Conservation (phyloP, 2,888 invertebrate genomes). For the Athripsodes cinereus region DNA sequence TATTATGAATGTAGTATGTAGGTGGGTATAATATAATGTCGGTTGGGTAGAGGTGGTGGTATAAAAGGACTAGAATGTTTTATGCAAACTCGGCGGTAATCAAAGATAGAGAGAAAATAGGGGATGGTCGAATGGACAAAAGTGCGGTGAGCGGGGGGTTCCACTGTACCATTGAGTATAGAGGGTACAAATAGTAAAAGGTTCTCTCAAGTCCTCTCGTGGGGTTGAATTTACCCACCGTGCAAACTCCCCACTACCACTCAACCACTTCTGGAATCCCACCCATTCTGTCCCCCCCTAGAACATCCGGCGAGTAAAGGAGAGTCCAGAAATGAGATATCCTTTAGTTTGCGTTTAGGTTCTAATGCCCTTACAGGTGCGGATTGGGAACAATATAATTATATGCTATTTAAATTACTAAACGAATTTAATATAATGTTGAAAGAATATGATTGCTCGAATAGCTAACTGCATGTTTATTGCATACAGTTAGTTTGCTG, state of each 20-base stretch:
- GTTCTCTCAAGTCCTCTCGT: constrained; percentile 4
- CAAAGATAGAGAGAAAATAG: constrained; percentile 20
- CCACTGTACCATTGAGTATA: background rate
- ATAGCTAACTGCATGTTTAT: background rate
- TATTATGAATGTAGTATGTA: background rate
- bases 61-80: constrained; percentile 11
- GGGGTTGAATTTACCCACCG: constrained; percentile 2
- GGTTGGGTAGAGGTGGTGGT: background rate
- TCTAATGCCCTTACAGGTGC: constrained; percentile 11
- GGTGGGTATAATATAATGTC: background rate
- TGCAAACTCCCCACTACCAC: background rate
- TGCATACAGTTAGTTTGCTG: too few species aligned
- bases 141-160: constrained; percentile 7
- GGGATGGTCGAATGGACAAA: constrained; percentile 15
- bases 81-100: constrained; percentile 20
- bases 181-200: background rate
- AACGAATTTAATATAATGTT: too few species aligned
- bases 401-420: too few species aligned
- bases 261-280: background rate
- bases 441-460: background rate
- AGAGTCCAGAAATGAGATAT: constrained; percentile 25
- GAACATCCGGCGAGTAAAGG: constrained; percentile 15
- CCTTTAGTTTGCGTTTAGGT: constrained; percentile 19
- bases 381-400: constrained; percentile 5
- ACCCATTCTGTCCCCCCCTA: constrained; percentile 1